Evolutionary conservation across 2,797 vertebrate species (phyloP), one percentile per base, ranked within the genome.

Genomic region (Enteromius paludinosus): DNA sequence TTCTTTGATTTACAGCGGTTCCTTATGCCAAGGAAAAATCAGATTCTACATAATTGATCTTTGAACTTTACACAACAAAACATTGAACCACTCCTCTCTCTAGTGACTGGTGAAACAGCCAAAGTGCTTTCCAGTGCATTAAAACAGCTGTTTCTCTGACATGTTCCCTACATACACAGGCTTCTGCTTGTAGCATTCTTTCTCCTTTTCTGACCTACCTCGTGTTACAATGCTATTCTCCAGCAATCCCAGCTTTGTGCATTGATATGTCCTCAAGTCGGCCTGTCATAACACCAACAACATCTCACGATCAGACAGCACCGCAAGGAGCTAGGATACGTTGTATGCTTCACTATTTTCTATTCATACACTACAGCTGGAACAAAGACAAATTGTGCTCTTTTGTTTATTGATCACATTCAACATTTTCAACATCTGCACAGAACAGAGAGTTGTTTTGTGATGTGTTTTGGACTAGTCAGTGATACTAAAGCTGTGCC

Each of bases 131-230:
- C 15, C 41, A 38, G 43, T 25, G 33, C 43, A 76, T 70, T 76
- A 73, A 82, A 62, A 79, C 68, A 75, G 33, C 45, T 77, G 41
- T 76, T 70, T 71, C 68, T 69, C 68, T 49, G 68, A 78, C 66
- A 75, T 23, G 54, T 62, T 72, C 14, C 23, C 35, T 12, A 64
- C n/a, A 74, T 5, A 72, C 82, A 85, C 87, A 88, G 75, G 84
- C 73, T 81, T 14, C 62, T 28, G 84, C 87, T 87, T 75, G 88
- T 70, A 81, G 70, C 80, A 84, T 89, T 87, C 79, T 41, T 69
- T 25, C 23, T 74, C 5, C 38, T 5, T 9, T 4, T 79, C 47
- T 59, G 56, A 76, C 35, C 49, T 59, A 69, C 41, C 71, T 62
- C 52, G 23, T 18, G 14, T 15, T 38, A 73, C 20, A 73, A 49